Evolutionary conservation across 1,140 invertebrate genomes (phyloP).

Genomic region (Leptinotarsa undecemlineata): DNA sequence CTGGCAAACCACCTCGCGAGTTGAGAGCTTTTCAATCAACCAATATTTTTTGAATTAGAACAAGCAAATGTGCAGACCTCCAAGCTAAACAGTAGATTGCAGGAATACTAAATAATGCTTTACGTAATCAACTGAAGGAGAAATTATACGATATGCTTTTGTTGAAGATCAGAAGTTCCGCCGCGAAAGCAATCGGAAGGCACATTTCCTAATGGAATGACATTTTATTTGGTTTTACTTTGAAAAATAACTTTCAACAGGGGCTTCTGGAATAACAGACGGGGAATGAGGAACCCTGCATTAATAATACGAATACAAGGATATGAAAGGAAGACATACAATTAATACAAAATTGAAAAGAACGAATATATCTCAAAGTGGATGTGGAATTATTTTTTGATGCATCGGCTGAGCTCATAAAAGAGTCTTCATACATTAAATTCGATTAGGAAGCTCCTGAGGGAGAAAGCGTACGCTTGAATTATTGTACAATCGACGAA

Average conservation of each 20-base stretch:
- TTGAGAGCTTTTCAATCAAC: conserved; percentile 50
- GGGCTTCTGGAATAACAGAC: conserved; percentile 4
- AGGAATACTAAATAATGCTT: conserved; percentile 25
- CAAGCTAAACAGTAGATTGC: conserved; percentile 41
- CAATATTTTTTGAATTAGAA: conserved; percentile 53
- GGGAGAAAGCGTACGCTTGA: not conserved
- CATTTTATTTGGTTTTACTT: conserved; percentile 30
- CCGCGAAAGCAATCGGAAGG: conserved; percentile 13
- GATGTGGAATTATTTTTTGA: conserved; percentile 1
- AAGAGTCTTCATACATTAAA: not conserved
- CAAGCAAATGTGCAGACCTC: conserved; percentile 48
- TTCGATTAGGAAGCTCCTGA: not conserved
- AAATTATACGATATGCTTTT: conserved; percentile 28
- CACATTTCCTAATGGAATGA: conserved; percentile 22
- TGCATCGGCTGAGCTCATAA: not conserved
- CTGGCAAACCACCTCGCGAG: not conserved
- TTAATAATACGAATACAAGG: conserved; percentile 17
- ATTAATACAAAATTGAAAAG: conserved; percentile 4
- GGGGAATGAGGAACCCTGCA: not conserved
- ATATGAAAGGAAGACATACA: conserved; percentile 11
- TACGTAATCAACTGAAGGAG: conserved; percentile 24
- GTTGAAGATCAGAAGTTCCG: conserved; percentile 25
- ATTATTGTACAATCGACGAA: not conserved
- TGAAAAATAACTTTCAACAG: conserved; percentile 20
- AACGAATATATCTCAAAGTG: conserved; percentile 1